A percentile compares a stretch with the other conserved stretches of the same genome.
phyloP scores from a whole-genome alignment of 2,113 vertebrate species.

The Leucopsar rothschildi region DNA sequence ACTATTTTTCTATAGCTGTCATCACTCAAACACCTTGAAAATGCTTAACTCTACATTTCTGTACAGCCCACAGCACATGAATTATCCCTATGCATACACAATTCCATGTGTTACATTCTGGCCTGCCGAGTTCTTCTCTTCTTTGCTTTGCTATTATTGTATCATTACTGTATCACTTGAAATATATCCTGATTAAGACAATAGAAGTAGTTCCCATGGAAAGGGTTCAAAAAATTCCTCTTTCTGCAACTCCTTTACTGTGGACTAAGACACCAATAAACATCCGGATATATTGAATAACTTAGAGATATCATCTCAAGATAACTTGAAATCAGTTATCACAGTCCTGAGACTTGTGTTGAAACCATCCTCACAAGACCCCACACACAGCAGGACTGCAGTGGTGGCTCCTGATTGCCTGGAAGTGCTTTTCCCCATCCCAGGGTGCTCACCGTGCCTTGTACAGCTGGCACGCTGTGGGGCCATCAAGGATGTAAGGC shows the following conservation, averaged over 20 bases:
- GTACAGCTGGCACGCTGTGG: not conserved
- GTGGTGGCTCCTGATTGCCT: not conserved
- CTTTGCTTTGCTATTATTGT: not conserved
- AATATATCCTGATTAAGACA: not conserved
- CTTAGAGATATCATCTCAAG: not conserved
- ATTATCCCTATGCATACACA: not conserved
- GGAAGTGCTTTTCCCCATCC: fast-evolving
- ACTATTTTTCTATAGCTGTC: not conserved
- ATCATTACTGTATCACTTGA: not conserved
- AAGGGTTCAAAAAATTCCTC: not conserved
- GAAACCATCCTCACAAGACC: not conserved
- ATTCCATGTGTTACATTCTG: not conserved
- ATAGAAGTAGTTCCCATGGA: not conserved
- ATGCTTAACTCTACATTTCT: not conserved
- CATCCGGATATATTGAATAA: not conserved
- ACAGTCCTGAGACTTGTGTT: not conserved
- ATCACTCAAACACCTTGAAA: not conserved
- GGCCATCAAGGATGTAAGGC: fast-evolving
- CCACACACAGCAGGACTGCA: not conserved
- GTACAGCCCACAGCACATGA: not conserved
- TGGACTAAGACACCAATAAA: not conserved
- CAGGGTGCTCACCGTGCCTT: fast-evolving
- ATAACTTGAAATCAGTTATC: not conserved
- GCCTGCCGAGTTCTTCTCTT: not conserved
- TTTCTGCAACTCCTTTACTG: not conserved